Conservation (phyloP, 1,140 invertebrate species). For the Penaeus indicus region DNA sequence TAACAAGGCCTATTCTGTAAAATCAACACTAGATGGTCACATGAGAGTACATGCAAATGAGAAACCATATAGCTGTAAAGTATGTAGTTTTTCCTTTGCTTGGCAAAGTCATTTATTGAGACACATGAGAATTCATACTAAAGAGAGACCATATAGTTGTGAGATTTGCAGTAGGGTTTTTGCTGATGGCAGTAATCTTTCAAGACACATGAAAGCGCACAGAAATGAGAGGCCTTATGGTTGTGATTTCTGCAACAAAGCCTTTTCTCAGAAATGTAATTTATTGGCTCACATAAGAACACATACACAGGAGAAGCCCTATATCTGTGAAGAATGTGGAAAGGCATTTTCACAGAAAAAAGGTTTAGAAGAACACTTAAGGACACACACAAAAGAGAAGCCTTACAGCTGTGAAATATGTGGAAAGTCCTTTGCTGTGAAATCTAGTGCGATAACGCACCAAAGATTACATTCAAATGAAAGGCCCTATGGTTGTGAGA, state of each 20-base stretch:
- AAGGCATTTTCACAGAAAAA: neutral
- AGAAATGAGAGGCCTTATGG: neutral
- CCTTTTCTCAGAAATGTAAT: neutral
- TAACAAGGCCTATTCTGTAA: too few species aligned
- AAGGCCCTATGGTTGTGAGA: neutral
- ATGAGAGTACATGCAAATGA: neutral
- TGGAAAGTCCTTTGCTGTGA: too few species aligned
- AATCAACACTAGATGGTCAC: neutral
- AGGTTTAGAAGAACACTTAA: neutral
- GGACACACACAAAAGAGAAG: neutral
- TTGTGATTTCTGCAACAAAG: slow-evolving; percentile 1
- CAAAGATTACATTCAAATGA: neutral
- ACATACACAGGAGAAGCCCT: slow-evolving; percentile 12
- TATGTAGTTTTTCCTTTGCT: neutral
- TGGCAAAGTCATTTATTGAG: neutral
- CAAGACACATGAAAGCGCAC: neutral
- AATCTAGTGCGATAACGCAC: neutral
- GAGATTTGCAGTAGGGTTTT: neutral
- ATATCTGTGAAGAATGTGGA: neutral
- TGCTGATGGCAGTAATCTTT: neutral
- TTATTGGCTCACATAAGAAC: neutral
- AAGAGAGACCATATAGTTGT: neutral
- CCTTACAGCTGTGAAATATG: neutral
- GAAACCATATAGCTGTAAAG: neutral
- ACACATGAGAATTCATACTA: slow-evolving; percentile 5